Percentiles rank a stretch among this genome's conserved stretches.
phyloP scores from a whole-genome alignment of 2,888 invertebrate genomes.

The Ormyrus thymus region DNA sequence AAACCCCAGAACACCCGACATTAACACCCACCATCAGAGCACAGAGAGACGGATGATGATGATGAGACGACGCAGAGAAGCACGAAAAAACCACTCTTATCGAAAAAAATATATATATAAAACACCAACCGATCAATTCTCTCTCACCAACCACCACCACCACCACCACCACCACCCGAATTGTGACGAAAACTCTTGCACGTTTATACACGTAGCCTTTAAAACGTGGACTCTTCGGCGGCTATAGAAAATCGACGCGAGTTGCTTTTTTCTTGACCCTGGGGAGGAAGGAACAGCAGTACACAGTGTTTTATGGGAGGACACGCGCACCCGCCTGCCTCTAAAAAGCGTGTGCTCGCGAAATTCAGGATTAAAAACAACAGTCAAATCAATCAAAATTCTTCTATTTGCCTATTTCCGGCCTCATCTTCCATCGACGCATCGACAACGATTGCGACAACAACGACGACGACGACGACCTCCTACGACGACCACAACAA shows the following conservation, averaged over 20 bases:
- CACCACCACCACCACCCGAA: background rate
- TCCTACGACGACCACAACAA: conserved; percentile 39
- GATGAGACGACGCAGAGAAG: too few relatives aligned
- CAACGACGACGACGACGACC: conserved; percentile 52
- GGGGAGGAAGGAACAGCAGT: background rate
- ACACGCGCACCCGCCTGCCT: background rate
- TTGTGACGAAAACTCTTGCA: conserved; percentile 19
- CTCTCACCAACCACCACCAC: background rate
- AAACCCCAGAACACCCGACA: too few relatives aligned
- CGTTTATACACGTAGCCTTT: conserved; percentile 1
- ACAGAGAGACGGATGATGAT: too few relatives aligned
- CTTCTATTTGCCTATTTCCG: conserved; percentile 75
- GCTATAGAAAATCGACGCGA: background rate
- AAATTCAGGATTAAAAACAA: background rate
- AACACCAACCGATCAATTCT: too few relatives aligned
- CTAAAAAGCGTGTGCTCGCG: too few relatives aligned
- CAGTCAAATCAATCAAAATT: conserved; percentile 68
- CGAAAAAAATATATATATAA: too few relatives aligned
- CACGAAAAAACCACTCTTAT: too few relatives aligned
- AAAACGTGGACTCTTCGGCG: background rate
- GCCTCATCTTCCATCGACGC: background rate
- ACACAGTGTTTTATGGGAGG: background rate
- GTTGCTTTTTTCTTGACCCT: background rate
- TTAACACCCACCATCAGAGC: background rate
- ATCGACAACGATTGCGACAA: conserved; percentile 45